Base-by-base conservation (phyloP, 2,113 vertebrate genomes). In the Ciconia maguari region DNA sequence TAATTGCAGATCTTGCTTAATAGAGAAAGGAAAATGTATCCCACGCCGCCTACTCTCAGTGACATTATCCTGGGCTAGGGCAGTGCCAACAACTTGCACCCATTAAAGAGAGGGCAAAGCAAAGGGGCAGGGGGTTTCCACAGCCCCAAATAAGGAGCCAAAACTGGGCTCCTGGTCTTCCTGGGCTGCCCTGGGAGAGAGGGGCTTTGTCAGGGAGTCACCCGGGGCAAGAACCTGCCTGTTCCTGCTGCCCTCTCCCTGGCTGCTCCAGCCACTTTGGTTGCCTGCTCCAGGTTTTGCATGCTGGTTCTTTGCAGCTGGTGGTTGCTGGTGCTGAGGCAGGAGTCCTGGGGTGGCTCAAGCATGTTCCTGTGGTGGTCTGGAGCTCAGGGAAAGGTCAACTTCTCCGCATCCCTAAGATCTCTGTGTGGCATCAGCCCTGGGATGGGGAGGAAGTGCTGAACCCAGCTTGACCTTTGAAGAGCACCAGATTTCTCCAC, bases 281-380 rank as follows among this genome's bases (percentile, higher is more conserved):
- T 36, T 69, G 78, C 60, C 79, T 9, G 0, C 60, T 51, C 46
- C 41, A 30, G 60, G 46, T 27, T 81, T 57, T 7, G 5, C 16
- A 25, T 0, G 1, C 62, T 36, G 51, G 8, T 29, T 70, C 86
- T 85, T 18, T 55, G 60, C 41, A 41, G 66, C 17, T 68, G 27
- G 55, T 26, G 36, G 64, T 44, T 26, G 69, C 61, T 75, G 57
- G 8, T 72, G 83, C 36, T 46, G 38, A 61, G 36, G 25, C 52
- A 51, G 42, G 27, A 72, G 58, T 13, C 52, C 58, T 21, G 48
- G 30, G 30, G 36, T n/a, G 49, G 54, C 48, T 55, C 2, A 0
- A 41, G 16, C 0, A 0, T 12, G 29, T 24, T 65, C 72, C 38
- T 11, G 25, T 0, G 2, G 36, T 41, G 27, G 15, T 54, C 77